Conservation (phyloP, 2,888 invertebrate species). For the Taphrorychus bicolor region DNA sequence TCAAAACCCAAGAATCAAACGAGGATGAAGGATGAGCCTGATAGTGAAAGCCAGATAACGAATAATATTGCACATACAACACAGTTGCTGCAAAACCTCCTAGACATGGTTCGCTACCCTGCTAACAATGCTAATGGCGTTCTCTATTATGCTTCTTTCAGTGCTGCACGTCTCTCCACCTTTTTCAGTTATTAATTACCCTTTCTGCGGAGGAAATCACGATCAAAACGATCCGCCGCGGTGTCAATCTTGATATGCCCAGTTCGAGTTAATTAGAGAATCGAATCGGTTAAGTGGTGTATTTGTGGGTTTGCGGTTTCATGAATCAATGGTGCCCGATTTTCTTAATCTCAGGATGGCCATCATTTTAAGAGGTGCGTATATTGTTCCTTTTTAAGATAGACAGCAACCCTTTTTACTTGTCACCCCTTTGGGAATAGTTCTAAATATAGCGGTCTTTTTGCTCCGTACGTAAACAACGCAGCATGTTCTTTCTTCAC, state of each 20-base stretch:
- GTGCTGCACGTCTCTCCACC: constrained; percentile 32
- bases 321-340: constrained; percentile 44
- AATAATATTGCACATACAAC: constrained; percentile 58
- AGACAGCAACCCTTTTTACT: too few relatives aligned
- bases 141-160: constrained; percentile 50
- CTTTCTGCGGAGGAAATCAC: constrained; percentile 16
- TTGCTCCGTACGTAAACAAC: constrained; percentile 26
- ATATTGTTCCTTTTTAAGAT: neutral
- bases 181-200: constrained; percentile 33
- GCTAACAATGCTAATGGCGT: constrained; percentile 58
- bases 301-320: constrained; percentile 18
- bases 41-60: constrained; percentile 61
- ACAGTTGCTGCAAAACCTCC: constrained; percentile 50
- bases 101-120: constrained; percentile 58
- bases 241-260: constrained; percentile 24
- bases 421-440: constrained; percentile 12
- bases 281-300: constrained; percentile 15
- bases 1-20: constrained; percentile 33
- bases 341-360: constrained; percentile 49
- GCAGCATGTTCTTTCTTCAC: constrained; percentile 29
- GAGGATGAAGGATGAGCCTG: constrained; percentile 53
- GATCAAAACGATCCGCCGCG: neutral
- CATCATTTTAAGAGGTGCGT: constrained; percentile 52
- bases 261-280: constrained; percentile 9
- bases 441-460: constrained; percentile 18